A percentile compares a stretch with the other conserved stretches of the same genome.
phyloP scores from a whole-genome alignment of 2,113 vertebrate genomes.

The Oncorhynchus kisutch region DNA sequence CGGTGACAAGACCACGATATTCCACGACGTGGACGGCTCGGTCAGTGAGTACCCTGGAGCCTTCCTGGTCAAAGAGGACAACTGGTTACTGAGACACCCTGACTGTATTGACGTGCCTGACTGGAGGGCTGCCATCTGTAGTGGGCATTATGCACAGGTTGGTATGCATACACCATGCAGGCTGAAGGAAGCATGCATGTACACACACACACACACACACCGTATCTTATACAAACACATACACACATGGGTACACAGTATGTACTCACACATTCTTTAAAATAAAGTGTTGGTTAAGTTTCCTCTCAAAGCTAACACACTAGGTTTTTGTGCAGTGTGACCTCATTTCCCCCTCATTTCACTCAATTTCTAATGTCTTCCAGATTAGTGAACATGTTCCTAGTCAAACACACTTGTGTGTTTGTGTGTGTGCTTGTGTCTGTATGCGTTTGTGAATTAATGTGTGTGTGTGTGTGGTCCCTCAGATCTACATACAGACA shows the following conservation, averaged over 20 bases:
- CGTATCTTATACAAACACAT: background rate
- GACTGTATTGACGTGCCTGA: conserved; percentile 93
- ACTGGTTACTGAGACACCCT: conserved; percentile 91
- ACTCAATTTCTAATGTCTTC: too few species aligned
- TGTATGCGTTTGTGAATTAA: background rate
- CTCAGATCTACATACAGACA: conserved; percentile 91
- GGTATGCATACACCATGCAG: conserved; percentile 7
- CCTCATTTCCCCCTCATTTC: too few species aligned
- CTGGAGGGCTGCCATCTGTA: conserved; percentile 95
- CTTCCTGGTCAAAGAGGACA: conserved; percentile 93
- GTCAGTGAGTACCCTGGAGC: conserved; percentile 93
- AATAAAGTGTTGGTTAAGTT: too few species aligned
- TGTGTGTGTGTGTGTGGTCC: background rate
- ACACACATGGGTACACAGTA: background rate
- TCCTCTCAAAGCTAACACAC: too few species aligned
- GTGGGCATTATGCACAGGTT: conserved; percentile 91
- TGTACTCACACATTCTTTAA: background rate
- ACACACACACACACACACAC: background rate
- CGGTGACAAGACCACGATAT: conserved; percentile 94
- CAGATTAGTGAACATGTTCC: too few species aligned
- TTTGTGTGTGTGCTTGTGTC: background rate
- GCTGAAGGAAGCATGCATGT: background rate
- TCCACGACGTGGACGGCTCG: conserved; percentile 91
- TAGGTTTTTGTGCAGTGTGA: too few species aligned
- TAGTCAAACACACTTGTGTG: background rate